Base-by-base conservation (phyloP, 2,797 vertebrate genomes). In the Epinephelus awoara region DNA sequence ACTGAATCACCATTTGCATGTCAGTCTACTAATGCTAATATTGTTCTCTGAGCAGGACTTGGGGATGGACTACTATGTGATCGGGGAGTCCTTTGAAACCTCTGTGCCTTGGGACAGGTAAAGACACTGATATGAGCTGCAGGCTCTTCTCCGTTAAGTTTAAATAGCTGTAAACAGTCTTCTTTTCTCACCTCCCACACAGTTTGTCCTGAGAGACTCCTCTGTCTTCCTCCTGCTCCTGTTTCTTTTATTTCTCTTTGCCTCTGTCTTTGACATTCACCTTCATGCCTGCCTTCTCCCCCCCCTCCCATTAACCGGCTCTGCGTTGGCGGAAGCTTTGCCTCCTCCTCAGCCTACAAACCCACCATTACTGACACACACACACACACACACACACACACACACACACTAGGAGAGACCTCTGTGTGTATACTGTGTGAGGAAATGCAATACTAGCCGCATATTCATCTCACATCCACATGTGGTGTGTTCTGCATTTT, bases 21-120 rank as follows among this genome's bases (percentile, higher is more conserved):
- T 63, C 34, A 65, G 11, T 29, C 27, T 64, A 25, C 57, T 89
- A 49, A 87, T 66, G 15, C 65, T 69, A 5, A 18, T 76, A 0
- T 34, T 87, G 6, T 89, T 0, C 62, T 67, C 72, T 92, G 77
- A 84, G 78, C 94, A 99, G 98, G 98, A 99, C 86, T 85, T 99
- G 88, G 98, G 97, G 79, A 96, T 99, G 96, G 98, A 99, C 87
- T 98, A 98, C 94, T 99, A 96, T 81, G 75, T 99, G 94, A 95
- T 99, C 64, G 98, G 96, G 76, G 98, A 99, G 94, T 99, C 98
- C 44, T 99, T 99, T 94, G 98, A 99, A 94, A 99, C 98, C 42
- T 99, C 98, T 82, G 96, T 97, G 96, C 98, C 98, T 89, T 99
- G 98, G 98, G 98, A 99, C 95, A 98, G 98, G 98, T 99, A 96